These are phyloP conservation scores for Adelphocoris suturalis DNA, from an alignment of 2,888 invertebrate species.

Conservation along the genomic window DNA sequence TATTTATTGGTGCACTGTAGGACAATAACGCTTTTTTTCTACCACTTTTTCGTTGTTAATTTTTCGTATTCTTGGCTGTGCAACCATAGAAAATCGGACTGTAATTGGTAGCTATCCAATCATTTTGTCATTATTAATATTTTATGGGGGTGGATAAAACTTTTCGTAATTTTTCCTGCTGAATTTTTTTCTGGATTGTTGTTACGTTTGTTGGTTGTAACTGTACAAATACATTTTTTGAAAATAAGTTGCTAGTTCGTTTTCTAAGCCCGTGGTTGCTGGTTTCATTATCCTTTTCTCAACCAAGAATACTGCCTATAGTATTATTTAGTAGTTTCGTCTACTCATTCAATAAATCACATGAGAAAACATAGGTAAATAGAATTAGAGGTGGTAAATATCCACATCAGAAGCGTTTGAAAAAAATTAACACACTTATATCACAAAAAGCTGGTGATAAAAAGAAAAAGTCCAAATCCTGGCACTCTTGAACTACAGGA, in stretches of 20 bases:
- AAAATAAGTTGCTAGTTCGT: background rate
- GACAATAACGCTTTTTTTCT: slow-evolving; percentile 33
- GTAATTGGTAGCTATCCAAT: background rate
- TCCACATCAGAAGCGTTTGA: too few species aligned
- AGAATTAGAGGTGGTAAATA: too few species aligned
- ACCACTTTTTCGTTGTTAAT: background rate
- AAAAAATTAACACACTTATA: too few species aligned
- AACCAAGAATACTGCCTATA: too few species aligned
- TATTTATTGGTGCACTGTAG: background rate
- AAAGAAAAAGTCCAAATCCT: too few species aligned
- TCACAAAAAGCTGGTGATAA: too few species aligned
- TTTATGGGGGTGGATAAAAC: background rate
- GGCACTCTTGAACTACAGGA: too few species aligned
- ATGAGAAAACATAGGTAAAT: too few species aligned
- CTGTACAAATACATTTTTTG: slow-evolving; percentile 51
- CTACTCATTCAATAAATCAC: too few species aligned
- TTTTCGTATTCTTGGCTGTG: slow-evolving; percentile 40
- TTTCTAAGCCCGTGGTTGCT: too few species aligned
- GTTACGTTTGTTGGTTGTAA: slow-evolving; percentile 42
- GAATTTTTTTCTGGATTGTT: slow-evolving; percentile 6
- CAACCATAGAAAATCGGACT: background rate
- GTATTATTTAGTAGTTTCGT: too few species aligned
- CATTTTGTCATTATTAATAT: background rate
- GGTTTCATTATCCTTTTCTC: too few species aligned
- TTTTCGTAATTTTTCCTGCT: background rate